Evolutionary conservation across 1,140 invertebrate genomes (phyloP).

Genomic region (Melanaphis sacchari): DNA sequence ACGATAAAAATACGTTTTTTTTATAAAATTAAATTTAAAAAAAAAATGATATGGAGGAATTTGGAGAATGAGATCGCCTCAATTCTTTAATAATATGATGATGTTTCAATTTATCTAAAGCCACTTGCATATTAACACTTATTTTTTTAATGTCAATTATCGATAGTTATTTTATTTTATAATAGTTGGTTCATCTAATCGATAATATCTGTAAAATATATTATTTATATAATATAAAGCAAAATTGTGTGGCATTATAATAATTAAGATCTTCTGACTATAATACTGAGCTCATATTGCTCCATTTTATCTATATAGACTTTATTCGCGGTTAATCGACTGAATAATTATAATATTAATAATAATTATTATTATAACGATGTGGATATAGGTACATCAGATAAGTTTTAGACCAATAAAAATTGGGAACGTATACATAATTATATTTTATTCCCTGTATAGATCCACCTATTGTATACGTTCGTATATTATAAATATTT

Average conservation of each 20-base stretch:
- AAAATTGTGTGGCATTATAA: background rate
- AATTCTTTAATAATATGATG: background rate
- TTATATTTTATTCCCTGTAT: background rate
- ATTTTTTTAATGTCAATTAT: background rate
- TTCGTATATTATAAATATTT: background rate
- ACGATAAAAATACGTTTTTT: too few relatives aligned
- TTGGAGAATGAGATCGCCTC: too few relatives aligned
- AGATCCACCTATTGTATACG: background rate
- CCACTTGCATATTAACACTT: background rate
- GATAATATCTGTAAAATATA: background rate
- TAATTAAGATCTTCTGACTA: background rate
- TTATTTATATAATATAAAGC: background rate
- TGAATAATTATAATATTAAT: background rate
- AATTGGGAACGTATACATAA: background rate
- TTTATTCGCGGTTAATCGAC: background rate
- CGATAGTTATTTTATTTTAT: background rate
- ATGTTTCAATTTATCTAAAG: background rate
- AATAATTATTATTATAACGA: background rate
- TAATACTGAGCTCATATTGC: background rate
- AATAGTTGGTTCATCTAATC: background rate
- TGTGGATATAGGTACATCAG: background rate
- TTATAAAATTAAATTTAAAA: too few relatives aligned
- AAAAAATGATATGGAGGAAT: too few relatives aligned
- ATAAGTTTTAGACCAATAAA: background rate
- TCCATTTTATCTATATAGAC: background rate